Base-by-base conservation (phyloP, 2,797 vertebrate species). In the Carapus acus region DNA sequence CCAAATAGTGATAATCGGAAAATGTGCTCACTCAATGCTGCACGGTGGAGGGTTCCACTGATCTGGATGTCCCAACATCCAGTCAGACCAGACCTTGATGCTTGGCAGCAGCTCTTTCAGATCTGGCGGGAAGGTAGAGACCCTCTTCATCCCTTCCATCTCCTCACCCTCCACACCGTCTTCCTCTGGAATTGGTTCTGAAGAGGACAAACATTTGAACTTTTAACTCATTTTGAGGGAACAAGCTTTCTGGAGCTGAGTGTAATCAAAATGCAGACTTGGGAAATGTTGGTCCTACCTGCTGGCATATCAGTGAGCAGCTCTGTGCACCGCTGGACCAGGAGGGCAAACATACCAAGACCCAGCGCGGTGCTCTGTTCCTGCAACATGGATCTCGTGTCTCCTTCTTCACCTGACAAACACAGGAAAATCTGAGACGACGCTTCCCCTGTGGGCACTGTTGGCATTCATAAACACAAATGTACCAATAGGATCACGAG, bases 61-160 rank as follows among this genome's bases (percentile, higher is more conserved):
- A 42, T 94, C 91, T 0, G 93, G 92, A 67, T 98, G 92, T 39
- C 94, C 94, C 18, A 99, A 87, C 96, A 99, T 99, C 96, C 96
- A 99, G 76, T 99, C 96, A 0, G 96, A 98, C 96, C 96, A 99
- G 45, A 98, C 92, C 78, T 99, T 99, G 73, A 98, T 90, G 44
- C 91, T 93, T 63, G 96, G 95, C 17, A 99, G 89, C 12, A 98
- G 87, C 64, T 98, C 95, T 73, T 88, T 91, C 33, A 99, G 86
- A 76, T 95, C 93, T 27, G 76, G 45, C 5, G 90, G 85, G 66
- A 98, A 93, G 45, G 86, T 80, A 42, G 96, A 98, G 50, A 98
- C 94, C 58, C 88, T 90, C 69, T 95, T 85, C 83, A 94, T 91
- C 0, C 89, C 89, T 38, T 92, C 88, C 23, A 70, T 63, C 48